Base-by-base conservation (phyloP, 2,888 invertebrate species). In the Calliopum simillimum region DNA sequence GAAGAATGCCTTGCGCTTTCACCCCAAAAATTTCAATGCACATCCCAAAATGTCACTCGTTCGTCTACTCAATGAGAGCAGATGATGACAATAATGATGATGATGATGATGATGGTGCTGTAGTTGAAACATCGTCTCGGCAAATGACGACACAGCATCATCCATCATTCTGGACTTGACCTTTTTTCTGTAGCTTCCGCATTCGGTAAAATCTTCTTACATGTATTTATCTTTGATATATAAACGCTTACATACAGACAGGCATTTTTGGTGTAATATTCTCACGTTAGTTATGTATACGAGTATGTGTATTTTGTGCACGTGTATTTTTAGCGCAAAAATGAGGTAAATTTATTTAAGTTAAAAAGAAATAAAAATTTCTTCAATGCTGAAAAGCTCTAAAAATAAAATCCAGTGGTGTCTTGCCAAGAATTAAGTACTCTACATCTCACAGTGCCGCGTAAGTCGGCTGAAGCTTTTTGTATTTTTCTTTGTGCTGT, bases 101-200 rank as follows among this genome's bases (percentile, higher is more conserved):
- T 63, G 21, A 33, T 43, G 41, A 51, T 43, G 67, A 43, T 33
- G 23, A 55, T 44, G 21, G 4, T 68, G 55, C 2, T 25, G 47
- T 61, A 55, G 44, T 68, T 68, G 49, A 44, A 69, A 19, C 72
- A 65, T 67, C 74, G 77, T 75, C 72, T 75, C 75, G 71, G 71
- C 76, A 78, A 77, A 75, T 76, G 80, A 77, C 80, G 73, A 66
- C 73, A 79, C 78, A 79, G 78, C 78, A 84, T 86, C 85, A 86
- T 86, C 85, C 84, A 86, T 86, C 86, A 86, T 82, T 84, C 80
- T 80, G 80, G 84, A 84, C 82, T 85, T 86, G 86, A 86, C 85
- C 85, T 86, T 86, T 86, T 85, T 84, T 76, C 68, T 74, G 74
- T 78, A 81, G 76, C 79, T 82, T 76, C 76, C 77, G 79, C 76